phyloP scores from a whole-genome alignment of 2,888 invertebrate species.

The Thyatira batis region DNA sequence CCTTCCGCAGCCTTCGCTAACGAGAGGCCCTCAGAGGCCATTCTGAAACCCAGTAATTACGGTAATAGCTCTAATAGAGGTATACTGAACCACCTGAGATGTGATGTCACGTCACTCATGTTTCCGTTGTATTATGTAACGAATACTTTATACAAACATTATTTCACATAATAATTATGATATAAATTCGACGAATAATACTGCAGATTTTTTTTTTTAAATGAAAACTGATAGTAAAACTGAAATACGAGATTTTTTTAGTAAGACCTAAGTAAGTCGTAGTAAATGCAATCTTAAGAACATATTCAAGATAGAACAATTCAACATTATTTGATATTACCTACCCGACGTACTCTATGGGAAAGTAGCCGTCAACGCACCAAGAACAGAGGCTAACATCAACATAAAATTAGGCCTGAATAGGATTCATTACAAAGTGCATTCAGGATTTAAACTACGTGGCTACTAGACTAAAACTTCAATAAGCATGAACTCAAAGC shows the following conservation, averaged over 20 bases:
- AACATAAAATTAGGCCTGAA: background rate
- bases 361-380: too few relatives aligned
- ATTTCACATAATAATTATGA: background rate
- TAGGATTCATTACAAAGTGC: background rate
- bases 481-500: background rate
- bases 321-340: too few relatives aligned
- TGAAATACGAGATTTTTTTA: too few relatives aligned
- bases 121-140: background rate
- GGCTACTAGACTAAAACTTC: background rate
- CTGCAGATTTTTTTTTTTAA: too few relatives aligned
- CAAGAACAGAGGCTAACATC: background rate
- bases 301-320: too few relatives aligned
- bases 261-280: too few relatives aligned
- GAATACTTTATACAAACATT: background rate
- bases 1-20: constrained; percentile 35
- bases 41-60: constrained; percentile 59
- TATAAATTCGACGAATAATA: too few relatives aligned
- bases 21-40: constrained; percentile 47
- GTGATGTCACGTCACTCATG: constrained; percentile 21
- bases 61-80: constrained; percentile 61
- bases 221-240: too few relatives aligned
- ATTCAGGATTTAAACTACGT: background rate
- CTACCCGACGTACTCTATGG: too few relatives aligned
- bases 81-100: constrained; percentile 48
- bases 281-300: too few relatives aligned